Evolutionary conservation across 2,888 invertebrate species (phyloP).

Genomic region (Euzetes globulus): DNA sequence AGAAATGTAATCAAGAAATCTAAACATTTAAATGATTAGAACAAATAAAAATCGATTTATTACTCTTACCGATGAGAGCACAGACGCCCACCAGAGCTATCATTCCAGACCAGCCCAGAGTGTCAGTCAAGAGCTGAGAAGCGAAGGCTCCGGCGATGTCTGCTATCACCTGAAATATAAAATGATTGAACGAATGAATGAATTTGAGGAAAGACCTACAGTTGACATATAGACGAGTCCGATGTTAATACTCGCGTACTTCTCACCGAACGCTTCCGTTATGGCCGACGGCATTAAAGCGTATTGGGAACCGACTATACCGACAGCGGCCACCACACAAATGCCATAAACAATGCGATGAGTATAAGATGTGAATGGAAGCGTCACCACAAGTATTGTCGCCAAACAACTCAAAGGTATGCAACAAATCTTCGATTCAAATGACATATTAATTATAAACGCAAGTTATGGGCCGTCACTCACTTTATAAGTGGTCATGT

Average conservation of each 20-base stretch:
- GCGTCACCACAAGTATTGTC: slow-evolving; percentile 17
- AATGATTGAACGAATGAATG: background rate
- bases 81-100: slow-evolving; percentile 25
- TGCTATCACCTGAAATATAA: slow-evolving; percentile 30
- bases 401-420: slow-evolving; percentile 34
- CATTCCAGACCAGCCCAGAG: slow-evolving; percentile 35
- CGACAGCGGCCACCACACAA: slow-evolving; percentile 23
- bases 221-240: slow-evolving; percentile 36
- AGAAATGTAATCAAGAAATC: slow-evolving; percentile 27
- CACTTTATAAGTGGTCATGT: slow-evolving; percentile 33
- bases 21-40: background rate
- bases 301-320: slow-evolving; percentile 34
- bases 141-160: slow-evolving; percentile 32
- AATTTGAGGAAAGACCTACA: slow-evolving; percentile 5
- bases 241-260: slow-evolving; percentile 34
- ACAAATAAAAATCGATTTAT: background rate
- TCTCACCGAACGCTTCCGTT: slow-evolving; percentile 34
- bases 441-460: background rate
- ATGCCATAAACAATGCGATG: slow-evolving; percentile 27
- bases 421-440: slow-evolving; percentile 23
- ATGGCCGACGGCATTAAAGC: slow-evolving; percentile 35
- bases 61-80: slow-evolving; percentile 14
- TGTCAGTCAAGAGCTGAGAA: slow-evolving; percentile 32
- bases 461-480: background rate
- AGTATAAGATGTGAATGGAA: slow-evolving; percentile 25